Evolutionary conservation across 2,888 invertebrate species (phyloP).

Genomic region (Andrena flavipes): DNA sequence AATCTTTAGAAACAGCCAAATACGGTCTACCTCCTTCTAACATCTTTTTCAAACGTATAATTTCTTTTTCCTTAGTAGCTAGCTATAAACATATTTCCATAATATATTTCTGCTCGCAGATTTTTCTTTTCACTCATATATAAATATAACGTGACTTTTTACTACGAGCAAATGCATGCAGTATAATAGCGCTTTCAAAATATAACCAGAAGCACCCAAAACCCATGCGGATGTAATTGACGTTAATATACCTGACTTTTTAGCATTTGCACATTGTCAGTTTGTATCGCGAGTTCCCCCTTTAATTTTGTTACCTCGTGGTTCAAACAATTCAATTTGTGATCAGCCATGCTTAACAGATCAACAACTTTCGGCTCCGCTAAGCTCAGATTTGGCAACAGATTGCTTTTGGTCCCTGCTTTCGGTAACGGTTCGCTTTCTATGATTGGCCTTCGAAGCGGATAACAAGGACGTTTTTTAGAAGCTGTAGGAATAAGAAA

Average conservation of each 20-base stretch:
- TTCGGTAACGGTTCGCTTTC: conserved; percentile 79
- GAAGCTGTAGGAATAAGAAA: conserved; percentile 63
- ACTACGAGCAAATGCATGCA: neutral
- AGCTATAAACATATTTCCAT: conserved; percentile 72
- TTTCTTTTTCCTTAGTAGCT: conserved; percentile 88
- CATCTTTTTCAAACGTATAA: conserved; percentile 88
- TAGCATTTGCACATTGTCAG: conserved; percentile 77
- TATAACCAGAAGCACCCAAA: conserved; percentile 36
- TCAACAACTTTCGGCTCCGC: conserved; percentile 79
- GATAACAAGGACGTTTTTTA: conserved; percentile 80
- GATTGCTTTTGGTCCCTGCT: conserved; percentile 56
- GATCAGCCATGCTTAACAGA: conserved; percentile 81
- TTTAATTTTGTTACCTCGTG: conserved; percentile 82
- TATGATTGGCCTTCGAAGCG: conserved; percentile 78
- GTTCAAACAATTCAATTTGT: conserved; percentile 80
- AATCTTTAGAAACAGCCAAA: conserved; percentile 88
- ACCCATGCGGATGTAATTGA: conserved; percentile 48
- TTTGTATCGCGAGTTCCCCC: conserved; percentile 78
- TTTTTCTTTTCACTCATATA: neutral
- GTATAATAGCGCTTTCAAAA: neutral
- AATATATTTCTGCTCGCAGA: neutral
- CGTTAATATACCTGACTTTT: conserved; percentile 80
- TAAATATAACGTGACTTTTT: neutral
- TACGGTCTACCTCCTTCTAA: conserved; percentile 90
- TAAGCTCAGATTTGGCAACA: conserved; percentile 75